phyloP scores from a whole-genome alignment of 2,888 invertebrate genomes.

The Diabrotica balteata region DNA sequence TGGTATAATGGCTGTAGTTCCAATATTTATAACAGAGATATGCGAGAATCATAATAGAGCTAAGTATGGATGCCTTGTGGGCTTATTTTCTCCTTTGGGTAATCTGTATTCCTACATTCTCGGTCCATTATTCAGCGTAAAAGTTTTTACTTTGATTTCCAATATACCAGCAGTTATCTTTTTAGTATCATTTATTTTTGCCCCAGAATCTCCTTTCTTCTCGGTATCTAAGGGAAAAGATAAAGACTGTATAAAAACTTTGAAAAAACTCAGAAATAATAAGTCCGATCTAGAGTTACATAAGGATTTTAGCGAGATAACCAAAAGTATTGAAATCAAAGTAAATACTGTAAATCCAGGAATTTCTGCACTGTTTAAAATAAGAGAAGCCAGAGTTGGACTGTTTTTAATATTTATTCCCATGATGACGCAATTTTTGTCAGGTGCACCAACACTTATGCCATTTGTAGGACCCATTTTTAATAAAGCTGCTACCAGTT shows the following conservation, averaged over 20 bases:
- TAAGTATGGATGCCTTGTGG: conserved; percentile 8
- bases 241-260: not conserved
- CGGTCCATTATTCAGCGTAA: conserved; percentile 12
- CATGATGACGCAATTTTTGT: not conserved
- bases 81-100: conserved; percentile 2
- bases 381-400: conserved; percentile 2
- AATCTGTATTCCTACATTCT: conserved; percentile 6
- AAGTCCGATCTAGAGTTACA: conserved; percentile 1
- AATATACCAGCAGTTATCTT: conserved; percentile 1
- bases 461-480: conserved; percentile 18
- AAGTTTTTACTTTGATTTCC: conserved; percentile 7
- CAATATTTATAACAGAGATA: conserved; percentile 14
- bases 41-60: conserved; percentile 18
- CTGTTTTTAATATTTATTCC: conserved; percentile 1
- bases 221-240: not conserved
- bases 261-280: conserved; percentile 9
- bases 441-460: conserved; percentile 9
- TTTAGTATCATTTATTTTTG: not conserved
- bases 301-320: conserved; percentile 2
- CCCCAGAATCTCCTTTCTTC: conserved; percentile 15
- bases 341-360: not conserved
- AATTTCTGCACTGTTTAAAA: not conserved
- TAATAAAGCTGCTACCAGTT: not conserved
- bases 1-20: not conserved
- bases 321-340: not conserved